Conservation (phyloP, 2,888 invertebrate genomes). For the Urechis unicinctus region DNA sequence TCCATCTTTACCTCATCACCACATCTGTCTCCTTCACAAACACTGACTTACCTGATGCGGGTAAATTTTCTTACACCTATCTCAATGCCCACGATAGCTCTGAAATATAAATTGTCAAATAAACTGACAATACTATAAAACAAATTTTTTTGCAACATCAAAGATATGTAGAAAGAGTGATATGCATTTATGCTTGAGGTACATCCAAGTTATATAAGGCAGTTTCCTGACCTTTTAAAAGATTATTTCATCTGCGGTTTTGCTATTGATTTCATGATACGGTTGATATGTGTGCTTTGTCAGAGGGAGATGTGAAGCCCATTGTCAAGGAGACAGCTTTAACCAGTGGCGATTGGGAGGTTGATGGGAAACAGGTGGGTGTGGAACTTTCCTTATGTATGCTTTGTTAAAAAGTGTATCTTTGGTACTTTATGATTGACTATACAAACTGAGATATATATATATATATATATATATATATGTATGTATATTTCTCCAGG, state of each 20-base stretch:
- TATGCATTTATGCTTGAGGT: too few species aligned
- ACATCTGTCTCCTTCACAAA: background rate
- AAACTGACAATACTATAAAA: too few species aligned
- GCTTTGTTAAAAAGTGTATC: background rate
- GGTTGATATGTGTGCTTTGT: too few species aligned
- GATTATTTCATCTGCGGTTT: too few species aligned
- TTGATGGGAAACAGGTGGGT: slow-evolving; percentile 59
- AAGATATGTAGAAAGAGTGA: too few species aligned
- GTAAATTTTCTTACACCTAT: too few species aligned
- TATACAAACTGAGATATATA: background rate
- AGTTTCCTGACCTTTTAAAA: too few species aligned
- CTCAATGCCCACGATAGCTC: too few species aligned
- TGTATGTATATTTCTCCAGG: slow-evolving; percentile 32
- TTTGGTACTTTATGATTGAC: background rate
- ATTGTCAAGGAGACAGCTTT: slow-evolving; percentile 40
- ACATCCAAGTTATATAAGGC: too few species aligned
- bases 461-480: background rate
- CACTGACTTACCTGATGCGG: background rate
- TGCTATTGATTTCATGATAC: too few species aligned
- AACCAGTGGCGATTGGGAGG: slow-evolving; percentile 91
- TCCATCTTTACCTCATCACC: slow-evolving; percentile 68
- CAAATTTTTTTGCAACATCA: too few species aligned
- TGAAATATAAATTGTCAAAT: too few species aligned
- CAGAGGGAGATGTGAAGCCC: background rate
- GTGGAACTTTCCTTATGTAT: background rate